phyloP scores from a whole-genome alignment of 2,888 invertebrate genomes.

The Periphyllus acericola region DNA sequence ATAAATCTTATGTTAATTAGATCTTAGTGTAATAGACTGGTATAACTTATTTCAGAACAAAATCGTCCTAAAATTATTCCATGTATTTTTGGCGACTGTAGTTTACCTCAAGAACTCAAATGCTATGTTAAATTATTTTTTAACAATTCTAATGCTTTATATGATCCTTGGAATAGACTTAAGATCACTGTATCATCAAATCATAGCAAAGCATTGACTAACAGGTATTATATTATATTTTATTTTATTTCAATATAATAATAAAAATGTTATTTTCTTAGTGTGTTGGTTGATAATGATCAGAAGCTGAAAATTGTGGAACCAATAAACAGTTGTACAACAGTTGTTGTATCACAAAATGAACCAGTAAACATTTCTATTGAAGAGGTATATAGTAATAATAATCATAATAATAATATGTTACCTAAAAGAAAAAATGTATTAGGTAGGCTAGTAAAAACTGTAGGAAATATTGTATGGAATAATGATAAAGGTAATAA shows the following conservation, averaged over 20 bases:
- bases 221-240: slow-evolving; percentile 6
- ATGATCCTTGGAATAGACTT: slow-evolving; percentile 44
- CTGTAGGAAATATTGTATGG: slow-evolving; percentile 28
- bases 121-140: slow-evolving; percentile 68
- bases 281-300: not conserved
- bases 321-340: not conserved
- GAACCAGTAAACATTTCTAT: not conserved
- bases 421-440: slow-evolving; percentile 16
- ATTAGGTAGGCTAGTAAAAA: slow-evolving; percentile 11
- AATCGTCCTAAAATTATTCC: slow-evolving; percentile 76
- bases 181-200: slow-evolving; percentile 26
- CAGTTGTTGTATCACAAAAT: not conserved
- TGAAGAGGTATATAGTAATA: no score
- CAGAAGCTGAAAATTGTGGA: not conserved
- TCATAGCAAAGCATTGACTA: not conserved
- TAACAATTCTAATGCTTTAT: slow-evolving; percentile 33
- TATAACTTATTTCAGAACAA: slow-evolving; percentile 67
- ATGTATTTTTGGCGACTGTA: slow-evolving; percentile 74
- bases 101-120: slow-evolving; percentile 74
- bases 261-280: not conserved
- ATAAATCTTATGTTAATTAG: not conserved
- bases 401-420: not conserved
- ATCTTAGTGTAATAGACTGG: not conserved
- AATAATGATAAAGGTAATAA: slow-evolving; percentile 30
- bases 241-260: not conserved